These are phyloP conservation scores for Myrmecophaga tridactyla DNA, from an alignment of 2,113 vertebrate genomes.

Conservation along the genomic window DNA sequence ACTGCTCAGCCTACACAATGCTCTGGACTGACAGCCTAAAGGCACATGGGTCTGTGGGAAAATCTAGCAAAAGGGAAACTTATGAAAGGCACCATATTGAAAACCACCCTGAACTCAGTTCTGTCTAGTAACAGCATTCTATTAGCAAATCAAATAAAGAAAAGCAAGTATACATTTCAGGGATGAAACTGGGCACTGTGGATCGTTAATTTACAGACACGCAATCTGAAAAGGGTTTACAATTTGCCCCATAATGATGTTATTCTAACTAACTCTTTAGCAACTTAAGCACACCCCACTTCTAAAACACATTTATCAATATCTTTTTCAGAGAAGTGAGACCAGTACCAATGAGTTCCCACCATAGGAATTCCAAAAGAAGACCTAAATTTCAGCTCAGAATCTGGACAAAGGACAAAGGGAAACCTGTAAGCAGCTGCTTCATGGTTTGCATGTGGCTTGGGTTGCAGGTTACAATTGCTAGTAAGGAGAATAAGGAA, in stretches of 20 bases:
- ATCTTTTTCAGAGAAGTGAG: background rate
- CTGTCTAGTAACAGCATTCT: background rate
- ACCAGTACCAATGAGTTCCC: background rate
- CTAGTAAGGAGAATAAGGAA: background rate
- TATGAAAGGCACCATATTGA: background rate
- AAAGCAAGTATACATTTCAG: background rate
- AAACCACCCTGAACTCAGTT: slow-evolving; percentile 2
- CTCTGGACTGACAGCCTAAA: slow-evolving; percentile 19
- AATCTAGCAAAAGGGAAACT: slow-evolving; percentile 30
- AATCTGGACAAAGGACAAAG: background rate
- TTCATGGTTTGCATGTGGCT: background rate
- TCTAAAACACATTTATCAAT: background rate
- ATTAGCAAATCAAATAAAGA: background rate
- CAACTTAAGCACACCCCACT: background rate
- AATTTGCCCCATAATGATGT: background rate
- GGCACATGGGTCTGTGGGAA: background rate
- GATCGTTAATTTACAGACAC: background rate
- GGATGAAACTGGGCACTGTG: background rate
- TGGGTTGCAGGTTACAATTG: background rate
- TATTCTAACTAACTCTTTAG: slow-evolving; percentile 5
- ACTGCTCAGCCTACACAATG: background rate
- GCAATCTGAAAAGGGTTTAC: background rate
- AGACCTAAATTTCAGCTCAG: background rate
- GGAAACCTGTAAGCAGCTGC: background rate
- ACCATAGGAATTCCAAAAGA: background rate